Evolutionary conservation across 1,140 invertebrate species (phyloP).

Genomic region (Ceratitis capitata): DNA sequence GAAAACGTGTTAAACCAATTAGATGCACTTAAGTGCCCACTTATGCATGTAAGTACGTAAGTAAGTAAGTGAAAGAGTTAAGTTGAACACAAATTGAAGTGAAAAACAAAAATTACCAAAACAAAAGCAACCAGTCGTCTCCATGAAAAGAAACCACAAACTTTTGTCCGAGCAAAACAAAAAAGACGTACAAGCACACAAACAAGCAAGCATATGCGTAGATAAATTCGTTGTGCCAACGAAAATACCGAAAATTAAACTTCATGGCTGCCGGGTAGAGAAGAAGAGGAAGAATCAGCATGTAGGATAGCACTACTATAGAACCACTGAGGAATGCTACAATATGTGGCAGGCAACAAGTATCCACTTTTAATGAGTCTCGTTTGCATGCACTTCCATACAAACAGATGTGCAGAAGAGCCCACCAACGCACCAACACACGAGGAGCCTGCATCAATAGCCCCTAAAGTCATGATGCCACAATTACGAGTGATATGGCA

Average conservation of each 20-base stretch:
- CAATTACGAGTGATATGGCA: slow-evolving; percentile 29
- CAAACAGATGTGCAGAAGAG: not conserved
- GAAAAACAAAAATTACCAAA: not conserved
- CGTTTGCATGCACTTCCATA: not conserved
- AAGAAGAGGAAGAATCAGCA: not conserved
- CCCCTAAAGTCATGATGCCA: not conserved
- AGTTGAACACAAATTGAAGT: no score
- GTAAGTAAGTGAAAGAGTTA: not conserved
- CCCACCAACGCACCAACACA: not conserved
- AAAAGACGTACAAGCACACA: not conserved
- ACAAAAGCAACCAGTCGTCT: not conserved
- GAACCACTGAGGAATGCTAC: not conserved
- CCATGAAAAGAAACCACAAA: not conserved
- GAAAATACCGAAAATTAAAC: slow-evolving; percentile 4
- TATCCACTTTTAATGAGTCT: not conserved
- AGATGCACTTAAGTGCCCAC: slow-evolving; percentile 33
- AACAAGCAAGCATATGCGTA: not conserved
- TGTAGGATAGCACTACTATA: no score
- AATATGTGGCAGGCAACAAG: not conserved
- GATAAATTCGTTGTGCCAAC: not conserved
- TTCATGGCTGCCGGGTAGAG: not conserved
- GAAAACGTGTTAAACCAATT: slow-evolving; percentile 36
- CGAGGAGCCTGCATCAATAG: not conserved
- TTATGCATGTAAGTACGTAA: slow-evolving; percentile 10
- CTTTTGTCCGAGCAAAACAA: not conserved